Base-by-base conservation (phyloP, 2,113 vertebrate species). In the Lampris megalopsis region DNA sequence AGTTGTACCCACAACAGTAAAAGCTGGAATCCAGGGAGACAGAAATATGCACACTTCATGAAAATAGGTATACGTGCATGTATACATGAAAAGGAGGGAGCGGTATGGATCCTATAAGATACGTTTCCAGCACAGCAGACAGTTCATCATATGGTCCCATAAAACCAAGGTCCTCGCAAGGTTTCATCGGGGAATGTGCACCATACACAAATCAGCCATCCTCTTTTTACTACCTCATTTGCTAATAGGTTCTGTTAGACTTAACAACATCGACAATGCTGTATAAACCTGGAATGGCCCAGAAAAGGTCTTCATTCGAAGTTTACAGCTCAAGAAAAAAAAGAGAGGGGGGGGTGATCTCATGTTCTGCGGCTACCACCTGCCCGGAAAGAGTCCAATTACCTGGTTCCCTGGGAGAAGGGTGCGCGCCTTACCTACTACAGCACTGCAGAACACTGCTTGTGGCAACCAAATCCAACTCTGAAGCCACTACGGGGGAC, bases 61-160 rank as follows among this genome's bases (percentile, higher is more conserved):
- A 24, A 24, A 24, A 24, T 24, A 24, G 24, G 24, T 24, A 24
- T 24, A 24, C 24, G 24, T 24, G 24, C 24, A 24, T 24, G 24
- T 24, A 24, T 24, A 24, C 24, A 24, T 24, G 40, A 42, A 49
- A 42, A 10, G 37, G 49, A 36, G 8, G 13, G 40, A 13, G 53
- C 57, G 6, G 50, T 45, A 13, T 36, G 9, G 61, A 59, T 37
- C 47, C 1, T 0, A 3, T 1, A 3, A 10, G 53, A 63, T 54
- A 3, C 56, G 41, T 59, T 37, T 86, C 79, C 84, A 88, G 89
- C 36, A 88, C 83, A 81, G 65, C 1, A 67, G 81, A 85, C 73
- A 86, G 83, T 65, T 47, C 77, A 60, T 0, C 77, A 60, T 0
- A 13, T 1, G 3, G 1, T 10, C 54, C 57, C 63, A 54, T 68